Base-by-base conservation (phyloP, 2,797 vertebrate genomes). In the Carapus acus region DNA sequence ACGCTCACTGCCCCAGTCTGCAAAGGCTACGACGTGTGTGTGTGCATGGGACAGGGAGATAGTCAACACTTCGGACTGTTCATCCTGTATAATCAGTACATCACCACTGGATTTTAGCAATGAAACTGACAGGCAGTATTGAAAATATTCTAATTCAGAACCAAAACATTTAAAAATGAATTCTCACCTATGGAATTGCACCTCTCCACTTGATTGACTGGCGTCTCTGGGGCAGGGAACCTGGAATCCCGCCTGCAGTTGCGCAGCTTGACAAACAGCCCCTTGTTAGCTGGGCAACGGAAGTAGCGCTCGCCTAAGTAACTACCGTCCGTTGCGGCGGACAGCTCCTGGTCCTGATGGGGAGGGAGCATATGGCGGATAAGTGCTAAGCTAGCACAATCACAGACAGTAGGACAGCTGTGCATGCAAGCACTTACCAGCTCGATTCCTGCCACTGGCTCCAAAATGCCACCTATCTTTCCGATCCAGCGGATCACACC, bases 401-500 rank as follows among this genome's bases (percentile, higher is more conserved):
- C 6, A 33, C 31, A 33, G 12, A 4, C 31, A 15, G n/a, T n/a
- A n/a, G n/a, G n/a, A n/a, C n/a, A 36, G 5, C 24, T 9, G 4
- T 9, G 24, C 4, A 9, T 27, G 9, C 24, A 27, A 27, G 5
- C 14, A 36, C 14, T 20, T 66, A 92, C 90, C 89, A 92, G 84
- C 67, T 92, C 91, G 0, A 92, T 82, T 9, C 90, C 90, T 1
- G 88, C 90, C 43, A 92, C 85, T 0, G 34, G 48, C 23, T 89
- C 88, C 0, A 59, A 1, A 20, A 85, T 48, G 7, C 85, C 84
- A 0, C 27, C 49, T 38, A 89, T 86, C 15, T 69, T 65, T 17
- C 90, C 90, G 2, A 91, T 89, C 90, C 90, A 92, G 50, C 86
- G 87, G 18, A 92, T 90, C 3, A 92, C 90, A 3, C 91, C 91